phyloP scores from a whole-genome alignment of 2,888 invertebrate genomes.

The Polydrusus cervinus region DNA sequence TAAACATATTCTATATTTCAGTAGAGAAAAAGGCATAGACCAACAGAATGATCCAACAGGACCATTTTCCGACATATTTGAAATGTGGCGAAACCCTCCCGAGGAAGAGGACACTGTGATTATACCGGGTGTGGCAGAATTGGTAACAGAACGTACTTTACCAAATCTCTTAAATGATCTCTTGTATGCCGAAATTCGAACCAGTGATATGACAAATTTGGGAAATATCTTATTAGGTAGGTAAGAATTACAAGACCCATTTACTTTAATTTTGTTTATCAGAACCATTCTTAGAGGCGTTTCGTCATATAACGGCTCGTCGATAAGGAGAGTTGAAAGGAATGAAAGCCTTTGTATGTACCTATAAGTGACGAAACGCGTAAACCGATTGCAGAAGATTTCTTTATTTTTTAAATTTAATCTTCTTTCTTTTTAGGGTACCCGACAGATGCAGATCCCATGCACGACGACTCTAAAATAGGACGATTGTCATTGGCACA shows the following conservation, averaged over 20 bases:
- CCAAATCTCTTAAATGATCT: slow-evolving; percentile 41
- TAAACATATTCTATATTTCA: no score
- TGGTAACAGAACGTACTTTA: slow-evolving; percentile 38
- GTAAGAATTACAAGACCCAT: slow-evolving; percentile 1
- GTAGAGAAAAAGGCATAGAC: no score
- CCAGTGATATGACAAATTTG: slow-evolving; percentile 50
- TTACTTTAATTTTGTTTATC: no score
- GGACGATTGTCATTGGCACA: slow-evolving; percentile 80
- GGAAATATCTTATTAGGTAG: slow-evolving; percentile 47
- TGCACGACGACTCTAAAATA: slow-evolving; percentile 72
- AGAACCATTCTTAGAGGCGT: no score
- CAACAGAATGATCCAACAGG: slow-evolving; percentile 5
- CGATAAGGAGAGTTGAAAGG: no score
- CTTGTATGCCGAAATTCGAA: slow-evolving; percentile 41
- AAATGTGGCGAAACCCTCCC: slow-evolving; percentile 41
- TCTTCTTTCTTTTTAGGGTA: slow-evolving; percentile 32
- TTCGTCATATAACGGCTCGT: no score
- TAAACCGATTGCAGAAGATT: no score
- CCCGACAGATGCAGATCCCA: slow-evolving; percentile 31
- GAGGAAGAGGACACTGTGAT: slow-evolving; percentile 26
- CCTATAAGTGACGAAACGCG: no score
- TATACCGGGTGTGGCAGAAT: slow-evolving; percentile 39
- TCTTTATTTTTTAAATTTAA: no score
- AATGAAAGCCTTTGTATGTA: no score
- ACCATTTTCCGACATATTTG: slow-evolving; percentile 30